Conservation (phyloP, 2,113 vertebrate species). For the Scomber japonicus region DNA sequence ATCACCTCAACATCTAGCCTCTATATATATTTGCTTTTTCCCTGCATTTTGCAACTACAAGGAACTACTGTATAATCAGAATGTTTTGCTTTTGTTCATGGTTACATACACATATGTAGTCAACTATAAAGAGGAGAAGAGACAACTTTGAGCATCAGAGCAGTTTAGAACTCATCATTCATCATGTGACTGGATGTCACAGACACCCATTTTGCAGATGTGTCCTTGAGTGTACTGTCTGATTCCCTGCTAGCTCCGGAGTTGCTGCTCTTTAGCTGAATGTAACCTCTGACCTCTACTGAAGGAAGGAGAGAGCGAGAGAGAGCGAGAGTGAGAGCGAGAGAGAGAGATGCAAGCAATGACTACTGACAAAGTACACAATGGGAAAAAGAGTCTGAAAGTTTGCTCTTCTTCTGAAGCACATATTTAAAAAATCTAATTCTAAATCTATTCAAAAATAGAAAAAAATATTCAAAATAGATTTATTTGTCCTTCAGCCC, state of each 20-base stretch:
- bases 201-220: conserved; percentile 7
- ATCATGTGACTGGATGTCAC: conserved; percentile 29
- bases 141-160: conserved; percentile 27
- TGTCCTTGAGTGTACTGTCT: conserved; percentile 52
- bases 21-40: too few relatives aligned
- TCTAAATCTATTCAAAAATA: too few relatives aligned
- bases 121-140: not conserved
- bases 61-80: too few relatives aligned
- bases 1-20: too few relatives aligned
- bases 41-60: too few relatives aligned
- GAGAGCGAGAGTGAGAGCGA: too few relatives aligned
- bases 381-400: not conserved
- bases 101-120: conserved; percentile 1
- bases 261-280: conserved; percentile 15
- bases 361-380: not conserved
- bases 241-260: conserved; percentile 2
- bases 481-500: not conserved
- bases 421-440: too few relatives aligned
- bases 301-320: too few relatives aligned
- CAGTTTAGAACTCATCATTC: conserved; percentile 19
- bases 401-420: not conserved
- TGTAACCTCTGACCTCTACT: not conserved
- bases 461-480: too few relatives aligned
- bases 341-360: not conserved
- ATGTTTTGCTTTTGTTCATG: too few relatives aligned